Evolutionary conservation across 2,888 invertebrate genomes (phyloP), one percentile per base, ranked within the genome.

Genomic region (Drosophila algonquin): DNA sequence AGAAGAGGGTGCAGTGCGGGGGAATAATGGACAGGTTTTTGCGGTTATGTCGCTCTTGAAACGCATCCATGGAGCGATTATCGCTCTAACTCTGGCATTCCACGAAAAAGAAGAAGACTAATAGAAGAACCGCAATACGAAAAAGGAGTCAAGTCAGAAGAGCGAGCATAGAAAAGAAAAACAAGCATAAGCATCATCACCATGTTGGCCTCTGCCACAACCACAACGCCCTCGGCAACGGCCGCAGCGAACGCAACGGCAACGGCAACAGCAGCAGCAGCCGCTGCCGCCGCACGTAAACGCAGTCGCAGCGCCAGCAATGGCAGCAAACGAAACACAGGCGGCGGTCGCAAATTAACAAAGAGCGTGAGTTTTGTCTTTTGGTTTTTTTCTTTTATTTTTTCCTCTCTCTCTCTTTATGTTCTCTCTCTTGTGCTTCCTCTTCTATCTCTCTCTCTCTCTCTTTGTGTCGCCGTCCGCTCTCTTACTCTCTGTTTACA

Each of bases 121-220:
- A 63, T 51, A 63, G 63, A 32, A 40, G 40, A 61, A 63, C 30
- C 27, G 48, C 63, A 62, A 50, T 35, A 50, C 40, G 6, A 4
- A 40, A n/a, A 40, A 40, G 40, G 40, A 40, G 40, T 21, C 48
- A 63, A 40, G 40, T 21, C 48, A 63, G 40, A 47, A 32, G 46
- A 48, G 54, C 40, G 14, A 55, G 69, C 50, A 55, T 47, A 32
- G 52, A 47, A 46, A 58, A 21, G 21, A 45, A 64, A 46, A 21
- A 32, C 18, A 18, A 55, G 30, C 67, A 68, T 21, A 18, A 55
- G 30, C 67, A 68, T 21, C 71, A 40, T 45, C 65, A 73, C 69
- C 77, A 89, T 89, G 89, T 90, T 89, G 89, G 90, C 90, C 51
- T 81, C 88, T 52, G 63, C 81, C 74, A 65, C 76, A 45, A 45